A percentile compares a stretch with the other conserved stretches of the same genome.
Conservation (phyloP, 1,140 invertebrate genomes). For the Zaprionus davidi region DNA sequence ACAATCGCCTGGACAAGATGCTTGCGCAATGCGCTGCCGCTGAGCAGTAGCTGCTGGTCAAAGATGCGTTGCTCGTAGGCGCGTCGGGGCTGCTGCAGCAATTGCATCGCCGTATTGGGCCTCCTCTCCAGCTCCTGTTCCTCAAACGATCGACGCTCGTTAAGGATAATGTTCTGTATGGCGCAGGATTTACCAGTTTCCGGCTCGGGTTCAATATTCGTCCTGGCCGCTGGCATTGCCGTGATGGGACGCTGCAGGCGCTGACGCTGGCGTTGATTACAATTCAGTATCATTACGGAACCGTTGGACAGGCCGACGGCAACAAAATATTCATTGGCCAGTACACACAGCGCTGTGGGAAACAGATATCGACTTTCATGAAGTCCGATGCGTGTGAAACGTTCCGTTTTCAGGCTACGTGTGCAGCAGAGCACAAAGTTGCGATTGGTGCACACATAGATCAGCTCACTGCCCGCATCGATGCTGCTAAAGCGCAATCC, state of each 20-base stretch:
- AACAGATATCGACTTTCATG: constrained; percentile 76
- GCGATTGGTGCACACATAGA: constrained; percentile 80
- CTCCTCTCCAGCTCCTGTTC: constrained; percentile 34
- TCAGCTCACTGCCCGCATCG: constrained; percentile 66
- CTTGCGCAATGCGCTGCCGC: constrained; percentile 64
- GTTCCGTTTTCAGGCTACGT: constrained; percentile 69
- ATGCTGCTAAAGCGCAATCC: constrained; percentile 76
- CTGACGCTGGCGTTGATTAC: constrained; percentile 63
- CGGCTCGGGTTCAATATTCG: constrained; percentile 29
- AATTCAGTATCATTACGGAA: constrained; percentile 79
- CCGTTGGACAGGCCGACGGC: constrained; percentile 82
- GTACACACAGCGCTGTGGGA: constrained; percentile 69
- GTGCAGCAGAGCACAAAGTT: constrained; percentile 80
- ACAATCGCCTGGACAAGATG: constrained; percentile 70
- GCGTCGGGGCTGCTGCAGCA: constrained; percentile 59
- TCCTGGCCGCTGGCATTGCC: constrained; percentile 21
- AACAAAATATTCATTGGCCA: constrained; percentile 72
- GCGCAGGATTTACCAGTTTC: constrained; percentile 82
- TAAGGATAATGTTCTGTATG: constrained; percentile 83
- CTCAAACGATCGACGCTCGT: constrained; percentile 71
- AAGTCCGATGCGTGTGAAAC: constrained; percentile 65
- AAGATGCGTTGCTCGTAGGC: constrained; percentile 70
- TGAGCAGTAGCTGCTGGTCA: constrained; percentile 75
- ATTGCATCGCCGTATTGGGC: constrained; percentile 62
- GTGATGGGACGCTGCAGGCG: constrained; percentile 29